Base-by-base conservation (phyloP, 2,888 invertebrate genomes). In the Barypeithes pellucidus region DNA sequence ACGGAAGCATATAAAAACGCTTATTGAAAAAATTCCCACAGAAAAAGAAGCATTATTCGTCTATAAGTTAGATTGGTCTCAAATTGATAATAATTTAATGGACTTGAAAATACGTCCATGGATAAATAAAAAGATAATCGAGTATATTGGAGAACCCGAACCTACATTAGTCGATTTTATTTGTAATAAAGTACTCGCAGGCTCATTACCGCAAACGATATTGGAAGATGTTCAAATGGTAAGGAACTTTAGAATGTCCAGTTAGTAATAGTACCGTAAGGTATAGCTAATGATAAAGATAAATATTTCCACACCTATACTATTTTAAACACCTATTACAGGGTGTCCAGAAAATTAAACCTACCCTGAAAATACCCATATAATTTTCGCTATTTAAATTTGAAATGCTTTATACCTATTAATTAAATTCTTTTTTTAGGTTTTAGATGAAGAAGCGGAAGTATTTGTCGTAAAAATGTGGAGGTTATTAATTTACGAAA, bases 391-490 rank as follows among this genome's bases (percentile, higher is more conserved):
- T n/a, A n/a, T n/a, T n/a, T n/a, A n/a, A n/a, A n/a, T n/a, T n/a
- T 33, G 8, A 8, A 47, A 7, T 3, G 16, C 20, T 7, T 47
- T 20, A 3, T 47, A 14, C 4, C 5, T 54, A 16, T 9, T 33
- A 14, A 33, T n/a, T 59, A 71, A 63, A 76, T 80, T 78, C 78
- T 77, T 78, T 76, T 86, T 85, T 3, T 86, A 98, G 98, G 98
- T 99, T 79, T 90, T 99, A 83, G 99, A 99, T 86, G 99, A 99
- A 86, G 99, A 99, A 87, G 99, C 99, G 3, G 99, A 99, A 88
- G 98, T 98, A 79, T 99, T 99, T 89, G 98, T 99, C 81, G 98
- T 99, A 77, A 99, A 99, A 91, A 97, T 99, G 98, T 99, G 99
- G 99, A 91, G 99, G 80, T 90, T 99, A 83, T 90, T 99, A 77